These are phyloP conservation scores for Linnaemya vulpina DNA, from an alignment of 2,888 invertebrate genomes.

Conservation along the genomic window DNA sequence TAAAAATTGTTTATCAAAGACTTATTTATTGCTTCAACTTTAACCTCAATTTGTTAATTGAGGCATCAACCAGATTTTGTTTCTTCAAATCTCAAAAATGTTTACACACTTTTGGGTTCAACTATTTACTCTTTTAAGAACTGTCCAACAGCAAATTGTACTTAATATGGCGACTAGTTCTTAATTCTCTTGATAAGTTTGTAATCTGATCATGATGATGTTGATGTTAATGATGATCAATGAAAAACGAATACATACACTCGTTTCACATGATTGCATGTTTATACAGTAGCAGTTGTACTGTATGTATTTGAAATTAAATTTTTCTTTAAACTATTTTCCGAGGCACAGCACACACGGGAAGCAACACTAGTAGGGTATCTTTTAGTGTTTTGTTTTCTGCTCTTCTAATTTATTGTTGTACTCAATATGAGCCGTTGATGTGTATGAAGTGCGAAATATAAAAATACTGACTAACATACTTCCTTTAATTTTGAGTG, in stretches of 20 bases:
- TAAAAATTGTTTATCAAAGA: no score
- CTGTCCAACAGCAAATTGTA: neutral
- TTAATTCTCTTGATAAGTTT: slow-evolving; percentile 40
- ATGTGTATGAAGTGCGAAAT: slow-evolving; percentile 12
- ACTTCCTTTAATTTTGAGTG: slow-evolving; percentile 60
- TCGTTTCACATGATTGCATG: slow-evolving; percentile 70
- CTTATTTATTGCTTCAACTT: no score
- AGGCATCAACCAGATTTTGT: neutral
- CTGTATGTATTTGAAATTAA: slow-evolving; percentile 35
- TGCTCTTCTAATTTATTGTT: slow-evolving; percentile 50
- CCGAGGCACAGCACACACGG: slow-evolving; percentile 64
- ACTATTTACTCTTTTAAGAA: neutral
- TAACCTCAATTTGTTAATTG: no score
- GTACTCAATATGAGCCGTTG: slow-evolving; percentile 47
- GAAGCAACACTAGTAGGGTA: slow-evolving; percentile 70
- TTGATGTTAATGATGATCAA: slow-evolving; percentile 64
- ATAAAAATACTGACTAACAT: slow-evolving; percentile 45
- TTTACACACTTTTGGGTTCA: neutral
- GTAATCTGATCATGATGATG: slow-evolving; percentile 52
- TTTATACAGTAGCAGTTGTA: slow-evolving; percentile 21
- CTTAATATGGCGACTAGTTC: slow-evolving; percentile 18
- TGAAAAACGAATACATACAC: slow-evolving; percentile 50
- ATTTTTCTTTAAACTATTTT: slow-evolving; percentile 28
- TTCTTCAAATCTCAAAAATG: neutral
- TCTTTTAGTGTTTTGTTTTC: slow-evolving; percentile 54